Evolutionary conservation across 2,113 vertebrate species (phyloP), one percentile per base, ranked within the genome.

Genomic region (Steatornis caripensis): DNA sequence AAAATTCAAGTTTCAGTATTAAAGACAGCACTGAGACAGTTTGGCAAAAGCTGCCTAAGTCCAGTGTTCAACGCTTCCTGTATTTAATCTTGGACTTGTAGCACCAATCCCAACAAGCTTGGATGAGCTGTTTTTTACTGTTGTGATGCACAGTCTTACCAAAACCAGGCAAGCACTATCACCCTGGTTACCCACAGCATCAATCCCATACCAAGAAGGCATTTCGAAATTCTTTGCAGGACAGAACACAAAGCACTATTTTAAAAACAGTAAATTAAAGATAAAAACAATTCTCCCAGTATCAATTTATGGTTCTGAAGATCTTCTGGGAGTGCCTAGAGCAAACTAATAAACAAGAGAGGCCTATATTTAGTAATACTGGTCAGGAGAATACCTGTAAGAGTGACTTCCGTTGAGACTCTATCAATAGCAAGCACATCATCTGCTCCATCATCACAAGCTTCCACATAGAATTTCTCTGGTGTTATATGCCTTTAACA

Each of bases 381-480:
- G 16, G 15, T 19, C 29, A 95, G 32, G 13, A 29, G 8, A 16
- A 10, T 97, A 99, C 99, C 99, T 98, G 98, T 98, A 20, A 99
- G 98, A 45, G 98, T 98, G 75, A 99, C 99, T 95, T 99, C 99
- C 1, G 99, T 99, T 46, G 99, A 99, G 72, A 99, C 99, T 68
- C 99, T 98, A 93, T 99, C 99, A 57, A 99, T 99, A n/a, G 97
- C 97, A 78, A 99, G 98, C 9, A 99, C 99, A 9, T 99, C 99
- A 66, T 98, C 98, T 1, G 98, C 97, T 61, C 98, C 99, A 87
- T 99, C 98, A 41, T 99, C 99, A 84, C 99, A 99, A 37, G 99
- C 98, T 97, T 99, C 99, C 18, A 99, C 96, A 64, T 99, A 99
- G 89, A 99, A 99, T 91, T 98, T 99, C 94, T 99, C 99, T 15